Evolutionary conservation across 1,140 invertebrate genomes (phyloP).

Genomic region (Paracyclopina nana): DNA sequence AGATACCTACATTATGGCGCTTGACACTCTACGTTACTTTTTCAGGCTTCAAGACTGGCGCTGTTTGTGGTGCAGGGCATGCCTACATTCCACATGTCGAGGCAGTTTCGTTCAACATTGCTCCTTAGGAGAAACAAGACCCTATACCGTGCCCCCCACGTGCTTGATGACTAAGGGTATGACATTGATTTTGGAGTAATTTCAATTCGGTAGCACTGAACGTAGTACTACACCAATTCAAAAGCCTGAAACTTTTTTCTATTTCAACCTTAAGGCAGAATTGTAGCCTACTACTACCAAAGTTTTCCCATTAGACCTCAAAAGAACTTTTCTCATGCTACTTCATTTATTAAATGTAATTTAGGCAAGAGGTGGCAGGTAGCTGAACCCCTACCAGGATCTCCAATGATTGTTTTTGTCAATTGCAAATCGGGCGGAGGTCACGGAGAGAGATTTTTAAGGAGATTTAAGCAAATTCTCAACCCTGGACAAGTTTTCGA

Average conservation of each 20-base stretch:
- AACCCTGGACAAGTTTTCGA: conserved; percentile 97
- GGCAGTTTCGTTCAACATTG: conserved; percentile 27
- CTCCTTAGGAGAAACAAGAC: conserved; percentile 5
- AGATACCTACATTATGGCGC: no score
- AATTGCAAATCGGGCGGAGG: conserved; percentile 96
- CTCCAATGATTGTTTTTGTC: conserved; percentile 80
- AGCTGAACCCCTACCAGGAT: conserved; percentile 26
- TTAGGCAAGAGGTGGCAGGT: conserved; percentile 3
- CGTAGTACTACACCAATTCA: no score
- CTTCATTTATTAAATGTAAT: no score
- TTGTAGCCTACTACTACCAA: no score
- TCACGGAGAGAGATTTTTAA: conserved; percentile 85
- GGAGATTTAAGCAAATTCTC: conserved; percentile 80
- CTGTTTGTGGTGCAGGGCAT: conserved; percentile 84
- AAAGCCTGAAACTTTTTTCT: no score
- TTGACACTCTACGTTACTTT: no score
- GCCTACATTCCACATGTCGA: conserved; percentile 70
- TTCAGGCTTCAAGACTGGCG: conserved; percentile 77
- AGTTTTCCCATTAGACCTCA: no score
- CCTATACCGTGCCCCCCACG: conserved; percentile 6
- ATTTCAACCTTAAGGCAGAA: no score
- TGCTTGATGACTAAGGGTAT: no score
- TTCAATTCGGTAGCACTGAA: no score
- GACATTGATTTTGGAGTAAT: no score
- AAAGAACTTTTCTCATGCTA: no score